phyloP scores from a whole-genome alignment of 2,797 vertebrate species.

The Pangasius djambal region DNA sequence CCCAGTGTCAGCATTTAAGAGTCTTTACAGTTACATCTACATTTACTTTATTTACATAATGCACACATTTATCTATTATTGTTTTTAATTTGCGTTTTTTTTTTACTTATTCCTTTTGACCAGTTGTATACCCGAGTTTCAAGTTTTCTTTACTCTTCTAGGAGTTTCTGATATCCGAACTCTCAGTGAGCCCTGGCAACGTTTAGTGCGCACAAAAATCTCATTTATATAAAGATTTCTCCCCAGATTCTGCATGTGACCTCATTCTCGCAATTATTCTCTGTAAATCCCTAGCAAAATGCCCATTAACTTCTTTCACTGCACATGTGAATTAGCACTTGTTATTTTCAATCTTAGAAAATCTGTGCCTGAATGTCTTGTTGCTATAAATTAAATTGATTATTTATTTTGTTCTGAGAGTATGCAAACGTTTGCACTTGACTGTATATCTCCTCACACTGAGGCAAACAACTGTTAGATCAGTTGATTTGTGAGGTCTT shows the following conservation, averaged over 20 bases:
- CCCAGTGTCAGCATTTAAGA: neutral
- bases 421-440: neutral
- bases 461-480: neutral
- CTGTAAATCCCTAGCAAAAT: neutral
- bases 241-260: neutral
- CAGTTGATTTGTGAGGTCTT: neutral
- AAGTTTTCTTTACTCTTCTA: neutral
- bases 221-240: neutral
- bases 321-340: neutral
- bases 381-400: neutral
- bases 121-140: neutral
- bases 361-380: neutral
- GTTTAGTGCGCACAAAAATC: neutral
- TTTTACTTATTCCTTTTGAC: neutral
- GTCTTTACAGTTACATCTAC: neutral
- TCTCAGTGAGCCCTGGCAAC: neutral
- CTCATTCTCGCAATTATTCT: neutral
- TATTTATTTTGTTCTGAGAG: neutral
- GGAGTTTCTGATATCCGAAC: neutral
- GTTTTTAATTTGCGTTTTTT: no score
- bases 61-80: neutral
- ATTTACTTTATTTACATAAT: neutral
- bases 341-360: neutral
- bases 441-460: neutral
- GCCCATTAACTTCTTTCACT: neutral